Conservation (phyloP, 1,140 invertebrate species). For the Leptopilina boulardi region DNA sequence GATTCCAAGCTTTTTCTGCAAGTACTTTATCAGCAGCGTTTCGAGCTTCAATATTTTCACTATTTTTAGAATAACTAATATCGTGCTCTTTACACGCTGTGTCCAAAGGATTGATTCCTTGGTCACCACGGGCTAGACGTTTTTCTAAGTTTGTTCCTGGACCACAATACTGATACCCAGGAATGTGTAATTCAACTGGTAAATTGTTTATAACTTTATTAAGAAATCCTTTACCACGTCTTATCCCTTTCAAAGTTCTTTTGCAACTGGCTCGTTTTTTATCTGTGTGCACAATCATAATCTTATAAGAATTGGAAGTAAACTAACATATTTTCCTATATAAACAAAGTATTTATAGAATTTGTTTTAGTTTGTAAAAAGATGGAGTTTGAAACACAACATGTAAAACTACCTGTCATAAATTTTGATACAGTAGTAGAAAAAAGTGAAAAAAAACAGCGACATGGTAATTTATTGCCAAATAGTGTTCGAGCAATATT, state of each 20-base stretch:
- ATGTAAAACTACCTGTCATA: neutral
- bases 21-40: conserved; percentile 20
- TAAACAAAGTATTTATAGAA: neutral
- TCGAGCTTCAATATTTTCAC: too few relatives aligned
- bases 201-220: conserved; percentile 67
- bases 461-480: conserved; percentile 29
- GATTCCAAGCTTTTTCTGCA: conserved; percentile 14
- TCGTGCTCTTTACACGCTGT: too few relatives aligned
- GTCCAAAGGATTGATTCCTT: conserved; percentile 67
- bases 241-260: neutral
- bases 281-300: neutral
- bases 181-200: conserved; percentile 70
- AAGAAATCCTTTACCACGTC: conserved; percentile 48
- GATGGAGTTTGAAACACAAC: neutral
- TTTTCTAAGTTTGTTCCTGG: conserved; percentile 34
- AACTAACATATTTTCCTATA: neutral
- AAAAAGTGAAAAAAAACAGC: neutral
- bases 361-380: neutral
- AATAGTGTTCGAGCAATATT: conserved; percentile 53
- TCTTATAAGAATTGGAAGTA: neutral
- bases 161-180: too few relatives aligned
- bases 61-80: too few relatives aligned
- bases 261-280: neutral
- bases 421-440: neutral
- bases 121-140: conserved; percentile 49